These are phyloP conservation scores for Gracilinanus agilis DNA, from an alignment of 2,113 vertebrate genomes.

Conservation along the genomic window DNA sequence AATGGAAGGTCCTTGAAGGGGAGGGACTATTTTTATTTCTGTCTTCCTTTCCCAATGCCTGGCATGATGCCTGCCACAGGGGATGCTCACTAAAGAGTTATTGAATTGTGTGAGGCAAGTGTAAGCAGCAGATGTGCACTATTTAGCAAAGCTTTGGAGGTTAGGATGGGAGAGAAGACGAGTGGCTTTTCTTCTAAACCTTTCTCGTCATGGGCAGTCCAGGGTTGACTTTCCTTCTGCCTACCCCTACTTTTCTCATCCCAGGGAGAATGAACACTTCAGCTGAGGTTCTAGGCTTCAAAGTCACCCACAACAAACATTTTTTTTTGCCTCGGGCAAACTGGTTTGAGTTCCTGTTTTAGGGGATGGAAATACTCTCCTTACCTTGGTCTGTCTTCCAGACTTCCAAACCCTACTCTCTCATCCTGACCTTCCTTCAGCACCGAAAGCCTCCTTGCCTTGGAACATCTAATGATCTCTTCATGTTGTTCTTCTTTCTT, in stretches of 20 bases:
- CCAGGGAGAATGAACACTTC: no score
- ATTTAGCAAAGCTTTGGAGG: background rate
- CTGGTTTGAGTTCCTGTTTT: background rate
- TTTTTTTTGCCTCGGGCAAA: background rate
- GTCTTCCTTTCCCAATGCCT: background rate
- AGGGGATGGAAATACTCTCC: background rate
- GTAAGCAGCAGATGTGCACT: background rate
- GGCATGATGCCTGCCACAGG: background rate
- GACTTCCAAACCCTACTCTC: background rate
- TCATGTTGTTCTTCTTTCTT: no score
- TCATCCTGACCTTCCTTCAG: background rate
- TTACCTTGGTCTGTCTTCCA: background rate
- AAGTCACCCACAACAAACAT: background rate
- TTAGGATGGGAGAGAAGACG: background rate
- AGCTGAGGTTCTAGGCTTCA: no score
- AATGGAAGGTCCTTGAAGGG: background rate
- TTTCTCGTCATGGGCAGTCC: background rate
- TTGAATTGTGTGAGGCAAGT: background rate
- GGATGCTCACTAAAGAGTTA: background rate
- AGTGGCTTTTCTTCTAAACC: background rate
- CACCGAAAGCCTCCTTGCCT: background rate
- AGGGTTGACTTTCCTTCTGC: background rate
- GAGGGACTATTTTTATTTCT: background rate
- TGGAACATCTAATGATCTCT: background rate
- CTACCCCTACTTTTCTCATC: background rate